Base-by-base conservation (phyloP, 2,113 vertebrate genomes). In the Baryphthengus martii region DNA sequence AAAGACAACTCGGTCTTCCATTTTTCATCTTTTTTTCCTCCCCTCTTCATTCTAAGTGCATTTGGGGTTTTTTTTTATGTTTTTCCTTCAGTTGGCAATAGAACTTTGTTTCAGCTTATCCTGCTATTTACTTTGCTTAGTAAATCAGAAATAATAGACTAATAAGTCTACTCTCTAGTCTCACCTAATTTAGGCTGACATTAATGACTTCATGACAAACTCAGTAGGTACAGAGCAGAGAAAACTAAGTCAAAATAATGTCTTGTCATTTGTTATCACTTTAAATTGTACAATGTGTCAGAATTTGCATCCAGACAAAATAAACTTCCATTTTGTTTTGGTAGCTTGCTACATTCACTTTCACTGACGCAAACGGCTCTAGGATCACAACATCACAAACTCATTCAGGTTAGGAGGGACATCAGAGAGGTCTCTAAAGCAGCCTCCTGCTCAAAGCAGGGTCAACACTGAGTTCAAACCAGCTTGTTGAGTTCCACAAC, bases 11-110 rank as follows among this genome's bases (percentile, higher is more conserved):
- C 18, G 6, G 2, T 4, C 12, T 19, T 74, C 74, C 7, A 42
- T 67, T 82, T 71, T 82, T 49, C 3, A 16, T 42, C 9, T 29
- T 37, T 80, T 72, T 49, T 89, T 5, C 17, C 81, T 89, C 5
- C 17, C 81, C 26, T 79, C 25, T 77, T 80, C 14, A 15, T 89
- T 77, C 28, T 56, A 58, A 58, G 4, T 39, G 8, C 7, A 55
- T 72, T 67, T 58, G 7, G 2, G 3, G 2, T 52, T 0, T 3
- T 45, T 63, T 74, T 81, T 21, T 39, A 17, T 23, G 13, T 7
- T 65, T 91, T 86, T 74, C 10, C n/a, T 74, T 90, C n/a, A 29
- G 25, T 5, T 67, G 28, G 49, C 13, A 62, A 28, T 61, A 49
- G 20, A 66, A 71, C 6, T 76, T 47, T 71, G 2, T 35, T 85